Conservation (phyloP, 1,140 invertebrate genomes). For the Bicyclus anynana region DNA sequence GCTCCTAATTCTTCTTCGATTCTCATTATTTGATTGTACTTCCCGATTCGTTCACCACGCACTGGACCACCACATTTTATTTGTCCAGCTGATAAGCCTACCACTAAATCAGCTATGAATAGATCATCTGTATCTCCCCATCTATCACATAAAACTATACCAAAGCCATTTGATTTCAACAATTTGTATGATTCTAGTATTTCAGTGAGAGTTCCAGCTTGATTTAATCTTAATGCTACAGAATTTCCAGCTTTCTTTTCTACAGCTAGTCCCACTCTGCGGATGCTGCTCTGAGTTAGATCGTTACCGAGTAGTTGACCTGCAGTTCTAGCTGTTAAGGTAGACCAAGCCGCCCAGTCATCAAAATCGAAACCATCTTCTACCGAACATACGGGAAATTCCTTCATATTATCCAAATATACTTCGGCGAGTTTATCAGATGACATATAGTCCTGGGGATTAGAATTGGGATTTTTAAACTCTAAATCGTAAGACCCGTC, state of each 20-base stretch:
- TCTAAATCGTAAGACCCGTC: conserved; percentile 95
- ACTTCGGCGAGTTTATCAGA: conserved; percentile 90
- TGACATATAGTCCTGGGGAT: conserved; percentile 85
- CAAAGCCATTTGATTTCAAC: conserved; percentile 94
- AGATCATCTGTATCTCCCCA: conserved; percentile 98
- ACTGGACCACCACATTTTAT: conserved; percentile 99
- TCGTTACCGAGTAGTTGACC: conserved; percentile 97
- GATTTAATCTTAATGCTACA: conserved; percentile 96
- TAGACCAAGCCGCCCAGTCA: conserved; percentile 95
- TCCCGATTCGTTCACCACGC: conserved; percentile 96
- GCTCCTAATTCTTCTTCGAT: conserved; percentile 98
- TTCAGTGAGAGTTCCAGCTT: conserved; percentile 97
- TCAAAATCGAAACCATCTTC: conserved; percentile 99
- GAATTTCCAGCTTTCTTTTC: conserved; percentile 98
- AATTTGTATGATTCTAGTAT: conserved; percentile 94
- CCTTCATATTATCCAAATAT: conserved; percentile 93
- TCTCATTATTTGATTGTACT: conserved; percentile 98
- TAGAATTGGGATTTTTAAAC: conserved; percentile 96
- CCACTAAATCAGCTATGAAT: conserved; percentile 98
- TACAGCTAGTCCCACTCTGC: conserved; percentile 93
- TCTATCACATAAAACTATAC: conserved; percentile 95
- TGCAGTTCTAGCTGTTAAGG: conserved; percentile 83
- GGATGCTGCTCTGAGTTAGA: conserved; percentile 90
- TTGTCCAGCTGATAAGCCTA: conserved; percentile 96
- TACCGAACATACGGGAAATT: conserved; percentile 96